A percentile compares a stretch with the other conserved stretches of the same genome.
phyloP scores from a whole-genome alignment of 2,888 invertebrate genomes.

The Acanthosoma haemorrhoidale region DNA sequence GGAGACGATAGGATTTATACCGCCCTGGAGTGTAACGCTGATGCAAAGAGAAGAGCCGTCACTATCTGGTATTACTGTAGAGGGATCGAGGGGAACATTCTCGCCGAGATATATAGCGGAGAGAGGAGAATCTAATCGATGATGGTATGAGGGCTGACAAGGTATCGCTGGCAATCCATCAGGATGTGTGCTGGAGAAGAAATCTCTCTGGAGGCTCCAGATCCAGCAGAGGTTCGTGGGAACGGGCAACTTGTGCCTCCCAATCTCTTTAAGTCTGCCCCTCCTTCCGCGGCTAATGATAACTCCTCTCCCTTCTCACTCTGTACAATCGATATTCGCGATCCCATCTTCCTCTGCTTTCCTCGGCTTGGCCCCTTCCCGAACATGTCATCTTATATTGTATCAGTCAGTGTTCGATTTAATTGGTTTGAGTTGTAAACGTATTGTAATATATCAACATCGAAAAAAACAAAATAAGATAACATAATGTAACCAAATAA shows the following conservation, averaged over 20 bases:
- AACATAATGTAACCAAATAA: too few relatives aligned
- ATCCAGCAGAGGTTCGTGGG: constrained; percentile 4
- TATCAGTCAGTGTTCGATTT: too few relatives aligned
- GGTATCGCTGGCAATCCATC: constrained; percentile 14
- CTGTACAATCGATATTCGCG: not conserved
- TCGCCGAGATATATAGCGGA: not conserved
- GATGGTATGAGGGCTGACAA: not conserved
- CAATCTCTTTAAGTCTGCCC: constrained; percentile 9
- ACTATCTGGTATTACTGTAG: not conserved
- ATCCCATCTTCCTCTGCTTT: constrained; percentile 6
- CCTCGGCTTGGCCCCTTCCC: too few relatives aligned
- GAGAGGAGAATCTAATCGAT: not conserved
- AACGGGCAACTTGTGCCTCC: not conserved
- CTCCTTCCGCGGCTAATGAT: not conserved
- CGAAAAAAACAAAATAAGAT: too few relatives aligned
- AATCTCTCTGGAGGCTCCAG: not conserved
- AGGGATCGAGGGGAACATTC: not conserved
- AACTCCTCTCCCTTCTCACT: not conserved
- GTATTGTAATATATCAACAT: too few relatives aligned
- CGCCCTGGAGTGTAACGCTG: too few relatives aligned
- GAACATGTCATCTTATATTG: too few relatives aligned
- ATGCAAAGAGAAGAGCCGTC: too few relatives aligned
- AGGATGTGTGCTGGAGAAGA: too few relatives aligned
- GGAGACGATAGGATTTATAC: not conserved
- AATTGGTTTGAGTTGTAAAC: too few relatives aligned